Percentiles rank a stretch among this genome's conserved stretches.
Evolutionary conservation across 2,888 invertebrate species (phyloP).

Genomic region (Nasonia oneida): DNA sequence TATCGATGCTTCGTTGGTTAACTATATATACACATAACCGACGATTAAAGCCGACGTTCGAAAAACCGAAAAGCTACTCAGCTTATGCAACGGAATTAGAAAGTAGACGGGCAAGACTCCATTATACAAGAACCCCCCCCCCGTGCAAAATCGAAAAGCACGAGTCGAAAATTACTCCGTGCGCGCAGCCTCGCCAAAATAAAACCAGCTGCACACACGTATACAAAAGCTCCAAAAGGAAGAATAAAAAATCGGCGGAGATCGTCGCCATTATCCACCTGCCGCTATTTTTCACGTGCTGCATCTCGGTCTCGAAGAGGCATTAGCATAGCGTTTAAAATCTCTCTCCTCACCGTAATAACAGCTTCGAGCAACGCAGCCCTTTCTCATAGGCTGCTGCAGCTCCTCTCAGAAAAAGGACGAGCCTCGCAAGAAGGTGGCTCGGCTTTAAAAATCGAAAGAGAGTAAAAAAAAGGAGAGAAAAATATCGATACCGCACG

Average conservation of each 20-base stretch:
- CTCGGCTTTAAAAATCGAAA: constrained; percentile 5
- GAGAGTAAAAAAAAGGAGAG: constrained; percentile 51
- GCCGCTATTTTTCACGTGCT: constrained; percentile 50
- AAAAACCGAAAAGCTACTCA: too few species aligned
- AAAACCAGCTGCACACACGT: too few species aligned
- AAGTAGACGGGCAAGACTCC: too few species aligned
- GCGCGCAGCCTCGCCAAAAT: not conserved
- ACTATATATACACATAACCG: not conserved
- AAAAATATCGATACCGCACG: constrained; percentile 52
- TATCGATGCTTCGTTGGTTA: not conserved
- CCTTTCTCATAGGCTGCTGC: constrained; percentile 42
- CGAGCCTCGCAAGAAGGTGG: constrained; percentile 51
- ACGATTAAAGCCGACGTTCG: not conserved
- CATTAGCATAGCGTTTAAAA: constrained; percentile 56
- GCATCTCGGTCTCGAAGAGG: not conserved
- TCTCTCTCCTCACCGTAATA: constrained; percentile 38
- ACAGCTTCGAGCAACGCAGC: constrained; percentile 44
- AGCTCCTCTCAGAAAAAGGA: constrained; percentile 48
- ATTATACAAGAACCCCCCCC: not conserved
- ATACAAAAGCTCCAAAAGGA: not conserved
- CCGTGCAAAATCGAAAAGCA: not conserved
- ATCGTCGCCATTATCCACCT: constrained; percentile 53
- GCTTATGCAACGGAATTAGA: too few species aligned
- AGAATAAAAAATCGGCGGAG: constrained; percentile 37
- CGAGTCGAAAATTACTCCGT: constrained; percentile 7